phyloP scores from a whole-genome alignment of 2,797 vertebrate genomes.

The Diplodus sargus region DNA sequence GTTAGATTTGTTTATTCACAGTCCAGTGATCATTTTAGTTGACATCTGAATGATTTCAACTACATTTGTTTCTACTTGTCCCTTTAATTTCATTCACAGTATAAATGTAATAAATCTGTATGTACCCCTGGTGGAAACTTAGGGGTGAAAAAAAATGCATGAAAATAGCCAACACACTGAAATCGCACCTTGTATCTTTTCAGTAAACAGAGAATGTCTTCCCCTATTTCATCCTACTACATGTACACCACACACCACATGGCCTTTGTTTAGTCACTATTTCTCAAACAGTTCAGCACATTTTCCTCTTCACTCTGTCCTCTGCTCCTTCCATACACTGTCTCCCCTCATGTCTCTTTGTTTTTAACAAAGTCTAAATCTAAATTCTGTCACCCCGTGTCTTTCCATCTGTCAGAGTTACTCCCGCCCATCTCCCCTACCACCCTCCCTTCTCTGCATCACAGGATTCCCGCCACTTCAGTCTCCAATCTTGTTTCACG shows the following conservation, averaged over 20 bases:
- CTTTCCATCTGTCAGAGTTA: conserved; percentile 40
- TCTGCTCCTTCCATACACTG: not conserved
- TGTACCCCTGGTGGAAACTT: too few species aligned
- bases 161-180: not conserved
- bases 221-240: too few species aligned
- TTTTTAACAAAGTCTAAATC: conserved; percentile 9
- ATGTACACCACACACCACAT: not conserved
- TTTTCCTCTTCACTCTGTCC: not conserved
- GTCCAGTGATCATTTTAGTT: too few species aligned
- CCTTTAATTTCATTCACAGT: too few species aligned
- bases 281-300: not conserved
- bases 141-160: too few species aligned
- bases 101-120: too few species aligned
- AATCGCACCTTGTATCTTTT: not conserved
- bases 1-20: too few species aligned
- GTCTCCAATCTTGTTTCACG: conserved; percentile 63
- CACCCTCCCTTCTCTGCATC: conserved; percentile 22
- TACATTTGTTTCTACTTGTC: too few species aligned
- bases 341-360: not conserved
- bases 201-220: not conserved
- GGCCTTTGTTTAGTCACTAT: not conserved
- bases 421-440: conserved; percentile 20
- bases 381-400: conserved; percentile 4
- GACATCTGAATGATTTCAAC: too few species aligned
- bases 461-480: conserved; percentile 57